phyloP scores from a whole-genome alignment of 2,888 invertebrate genomes.

The Halictus ligatus region DNA sequence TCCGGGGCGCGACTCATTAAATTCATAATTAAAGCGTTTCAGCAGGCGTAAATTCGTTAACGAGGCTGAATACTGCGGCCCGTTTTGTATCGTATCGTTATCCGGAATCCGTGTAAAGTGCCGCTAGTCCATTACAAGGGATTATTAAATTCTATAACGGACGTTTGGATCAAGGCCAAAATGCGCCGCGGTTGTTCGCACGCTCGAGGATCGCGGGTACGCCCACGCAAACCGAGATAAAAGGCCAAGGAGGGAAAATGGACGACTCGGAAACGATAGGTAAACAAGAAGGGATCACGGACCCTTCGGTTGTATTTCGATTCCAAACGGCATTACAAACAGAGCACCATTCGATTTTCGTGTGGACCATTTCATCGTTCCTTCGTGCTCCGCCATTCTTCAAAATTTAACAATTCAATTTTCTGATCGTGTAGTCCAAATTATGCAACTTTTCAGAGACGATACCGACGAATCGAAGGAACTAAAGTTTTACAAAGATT shows the following conservation, averaged over 20 bases:
- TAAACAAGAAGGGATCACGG: conserved; percentile 40
- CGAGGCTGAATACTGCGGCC: conserved; percentile 28
- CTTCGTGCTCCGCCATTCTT: not conserved
- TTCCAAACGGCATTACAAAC: not conserved
- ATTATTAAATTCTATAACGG: conserved; percentile 70
- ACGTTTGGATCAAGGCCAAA: conserved; percentile 65
- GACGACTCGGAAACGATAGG: conserved; percentile 20
- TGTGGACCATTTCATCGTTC: not conserved
- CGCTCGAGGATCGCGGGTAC: conserved; percentile 6
- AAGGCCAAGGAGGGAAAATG: conserved; percentile 32
- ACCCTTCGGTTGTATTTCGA: conserved; percentile 13
- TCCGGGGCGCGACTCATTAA: conserved; percentile 5
- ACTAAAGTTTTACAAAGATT: too few relatives aligned
- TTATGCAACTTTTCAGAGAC: too few relatives aligned
- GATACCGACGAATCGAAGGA: too few relatives aligned
- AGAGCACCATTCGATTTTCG: not conserved
- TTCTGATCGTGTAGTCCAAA: not conserved
- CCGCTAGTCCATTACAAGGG: conserved; percentile 59
- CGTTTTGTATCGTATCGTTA: conserved; percentile 45
- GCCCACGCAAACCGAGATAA: conserved; percentile 26
- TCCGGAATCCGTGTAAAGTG: conserved; percentile 54
- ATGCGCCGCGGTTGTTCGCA: conserved; percentile 39
- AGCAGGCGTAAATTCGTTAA: conserved; percentile 48
- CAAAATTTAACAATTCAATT: not conserved
- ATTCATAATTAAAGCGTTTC: conserved; percentile 2